Base-by-base conservation (phyloP, 2,888 invertebrate genomes). In the Nemapogon koenigi region DNA sequence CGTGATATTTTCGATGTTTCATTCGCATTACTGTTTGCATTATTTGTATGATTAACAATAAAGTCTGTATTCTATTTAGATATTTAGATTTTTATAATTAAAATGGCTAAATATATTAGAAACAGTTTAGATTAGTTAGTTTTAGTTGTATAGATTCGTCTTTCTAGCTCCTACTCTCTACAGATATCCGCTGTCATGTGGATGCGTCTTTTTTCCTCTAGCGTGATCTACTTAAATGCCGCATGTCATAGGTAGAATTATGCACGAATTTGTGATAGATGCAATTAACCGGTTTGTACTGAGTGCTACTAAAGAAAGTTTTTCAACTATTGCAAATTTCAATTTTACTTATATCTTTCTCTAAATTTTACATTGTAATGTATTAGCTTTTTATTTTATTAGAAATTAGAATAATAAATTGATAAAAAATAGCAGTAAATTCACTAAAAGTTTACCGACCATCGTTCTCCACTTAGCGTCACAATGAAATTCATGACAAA, bases 241-340 rank as follows among this genome's bases (percentile, higher is more conserved):
- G 75, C 75, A 76, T 76, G 36, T 30, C 53, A 49, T 47, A 53
- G 55, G 52, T 68, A 72, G 71, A 60, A 53, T 49, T 66, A 58
- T 73, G 75, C 73, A 76, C 73, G 73, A 58, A 51, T 58, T 59
- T 52, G 49, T 55, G 51, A 38, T 53, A 44, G 45, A 43, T 41
- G 17, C 49, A 28, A 38, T 22, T 19, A 22, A n/a, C n/a, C n/a
- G n/a, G n/a, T n/a, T n/a, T n/a, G n/a, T n/a, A n/a, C n/a, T n/a
- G n/a, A n/a, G n/a, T n/a, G n/a, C n/a, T n/a, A n/a, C n/a, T n/a
- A n/a, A n/a, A n/a, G n/a, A n/a, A n/a, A n/a, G n/a, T n/a, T n/a
- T n/a, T n/a, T n/a, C n/a, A n/a, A n/a, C n/a, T n/a, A n/a, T n/a
- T n/a, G n/a, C n/a, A n/a, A n/a, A n/a, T n/a, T n/a, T n/a, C n/a